Base-by-base conservation (phyloP, 1,140 invertebrate species). In the Aphidius ervi region DNA sequence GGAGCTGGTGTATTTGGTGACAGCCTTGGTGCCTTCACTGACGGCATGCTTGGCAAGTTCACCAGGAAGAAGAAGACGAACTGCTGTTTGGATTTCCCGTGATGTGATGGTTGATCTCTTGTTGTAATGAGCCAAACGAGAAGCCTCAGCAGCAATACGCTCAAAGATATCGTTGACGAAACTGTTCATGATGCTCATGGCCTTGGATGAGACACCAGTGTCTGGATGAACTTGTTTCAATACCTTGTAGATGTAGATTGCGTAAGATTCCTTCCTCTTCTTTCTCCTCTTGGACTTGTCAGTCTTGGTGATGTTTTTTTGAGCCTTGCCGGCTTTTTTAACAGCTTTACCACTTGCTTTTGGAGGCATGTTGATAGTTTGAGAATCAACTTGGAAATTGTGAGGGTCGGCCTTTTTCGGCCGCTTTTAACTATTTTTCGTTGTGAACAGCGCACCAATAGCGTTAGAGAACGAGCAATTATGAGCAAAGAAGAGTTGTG, bases 171-270 rank as follows among this genome's bases (percentile, higher is more conserved):
- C 47, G 47, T 49, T 49, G 47, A 49, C 47, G 5, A 49, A 49
- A 5, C 16, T 23, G 9, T 49, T 49, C 47, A 49, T 49, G 47
- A 49, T 49, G n/a, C 47, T 49, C 47, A 49, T 49, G 47, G 47
- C 47, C 5, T 49, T 49, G 47, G 16, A 23, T 5, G 47, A 49
- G 31, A 49, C 47, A 23, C 47, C 47, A 5, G 47, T 49, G 20
- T 49, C 47, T 4, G 47, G 47, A 20, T 49, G 47, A 49, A 49
- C 47, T 49, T 49, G 47, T 20, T 49, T 49, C 47, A 49, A 49
- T 16, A 49, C 47, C n/a, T 49, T 49, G 47, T 49, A 49, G 47
- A 49, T 49, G 16, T 49, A 49, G n/a, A 49, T 49, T 10, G 47
- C 47, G 16, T 49, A 49, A 31, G n/a, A 20, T 31, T 49, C 47